These are phyloP conservation scores for Carollia perspicillata DNA, from an alignment of 2,113 vertebrate genomes.

Conservation along the genomic window DNA sequence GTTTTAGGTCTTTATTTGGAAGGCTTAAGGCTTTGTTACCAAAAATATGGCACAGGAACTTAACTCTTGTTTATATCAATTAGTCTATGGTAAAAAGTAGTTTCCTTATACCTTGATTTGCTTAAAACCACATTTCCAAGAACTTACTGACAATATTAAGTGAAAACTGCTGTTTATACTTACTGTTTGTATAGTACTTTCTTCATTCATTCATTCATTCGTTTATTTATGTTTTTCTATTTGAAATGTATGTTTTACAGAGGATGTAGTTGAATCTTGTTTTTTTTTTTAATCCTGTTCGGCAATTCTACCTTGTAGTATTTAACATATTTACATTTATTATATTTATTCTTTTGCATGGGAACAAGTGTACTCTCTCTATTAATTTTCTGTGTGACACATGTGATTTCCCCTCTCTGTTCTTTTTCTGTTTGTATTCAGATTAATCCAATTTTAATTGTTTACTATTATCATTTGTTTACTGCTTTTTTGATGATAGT, in stretches of 20 bases:
- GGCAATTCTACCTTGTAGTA: not conserved
- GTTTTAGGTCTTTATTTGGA: not conserved
- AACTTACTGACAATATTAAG: not conserved
- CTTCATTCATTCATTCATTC: not conserved
- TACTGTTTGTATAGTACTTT: not conserved
- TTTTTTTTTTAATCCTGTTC: not conserved
- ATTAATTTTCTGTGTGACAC: not conserved
- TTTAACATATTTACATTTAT: not conserved
- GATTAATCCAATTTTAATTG: not conserved
- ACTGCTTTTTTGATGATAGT: not conserved
- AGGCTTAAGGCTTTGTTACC: not conserved
- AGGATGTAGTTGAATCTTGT: not conserved
- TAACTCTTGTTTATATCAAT: not conserved
- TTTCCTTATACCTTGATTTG: not conserved
- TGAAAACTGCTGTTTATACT: not conserved
- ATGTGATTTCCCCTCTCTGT: not conserved
- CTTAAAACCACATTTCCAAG: not conserved
- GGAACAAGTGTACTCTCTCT: not conserved
- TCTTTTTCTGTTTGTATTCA: not conserved
- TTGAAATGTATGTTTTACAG: not conserved
- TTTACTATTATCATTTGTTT: not conserved
- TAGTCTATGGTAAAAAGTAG: not conserved
- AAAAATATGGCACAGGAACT: not conserved
- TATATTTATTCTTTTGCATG: not conserved
- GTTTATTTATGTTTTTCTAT: not conserved